Evolutionary conservation across 2,888 invertebrate genomes (phyloP), one percentile per base, ranked within the genome.

Genomic region (Disparrhopalites patrizii): DNA sequence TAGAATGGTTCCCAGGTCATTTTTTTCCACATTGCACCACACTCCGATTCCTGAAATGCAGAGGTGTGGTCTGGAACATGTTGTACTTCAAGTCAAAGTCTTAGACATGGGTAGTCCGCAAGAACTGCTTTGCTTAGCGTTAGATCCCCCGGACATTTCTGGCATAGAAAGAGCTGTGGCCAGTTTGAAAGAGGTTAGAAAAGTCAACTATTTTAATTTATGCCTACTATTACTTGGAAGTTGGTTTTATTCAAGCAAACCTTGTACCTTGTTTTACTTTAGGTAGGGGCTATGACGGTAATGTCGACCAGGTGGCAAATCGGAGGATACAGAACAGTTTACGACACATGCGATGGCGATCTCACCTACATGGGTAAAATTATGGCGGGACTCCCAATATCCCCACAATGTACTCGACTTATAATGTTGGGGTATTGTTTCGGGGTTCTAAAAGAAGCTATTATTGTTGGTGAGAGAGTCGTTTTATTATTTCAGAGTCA

Each of bases 351-450:
- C 15, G 95, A 97, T 79, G 97, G 96, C 0, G 90, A 94, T 71
- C 77, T 97, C 52, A 95, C 95, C 0, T 89, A 87, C 78, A 80
- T 96, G 72, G 97, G 97, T 0, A 82, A 83, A 15, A 82, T 96
- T 0, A 89, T 95, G 87, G 87, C 90, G 0, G 81, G 81, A 43
- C 79, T 97, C 40, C 97, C 97, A 0, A 77, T 97, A 0, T 90
- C 94, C 78, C 87, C 93, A 23, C 85, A 85, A 65, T 80, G 93
- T 7, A 36, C 90, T 13, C 93, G 94, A 76, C 81, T 97, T 7
- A 89, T 97, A 65, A 82, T 93, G 68, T 81, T 96, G 3, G 96
- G 96, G 0, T 87, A 93, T 77, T 85, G 91, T 61, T 95, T 89
- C 77, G 91, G 91, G 62, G 85, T 91, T 36, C 80, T 96, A n/a